phyloP scores from a whole-genome alignment of 2,113 vertebrate species.

The Hippocampus zosterae region DNA sequence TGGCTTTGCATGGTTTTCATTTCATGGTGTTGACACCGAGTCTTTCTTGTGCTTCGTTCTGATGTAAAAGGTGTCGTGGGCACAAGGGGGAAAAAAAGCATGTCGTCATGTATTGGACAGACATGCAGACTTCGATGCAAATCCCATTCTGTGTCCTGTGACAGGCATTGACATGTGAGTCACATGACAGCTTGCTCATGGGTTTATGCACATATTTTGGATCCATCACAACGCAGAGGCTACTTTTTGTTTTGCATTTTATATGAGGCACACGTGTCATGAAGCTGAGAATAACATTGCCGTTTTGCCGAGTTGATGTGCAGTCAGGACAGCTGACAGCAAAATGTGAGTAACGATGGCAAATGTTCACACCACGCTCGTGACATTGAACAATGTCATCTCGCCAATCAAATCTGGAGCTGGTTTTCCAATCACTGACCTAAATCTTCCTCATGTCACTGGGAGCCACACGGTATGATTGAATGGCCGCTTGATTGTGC shows the following conservation, averaged over 20 bases:
- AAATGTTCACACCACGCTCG: conserved; percentile 59
- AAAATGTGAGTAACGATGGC: conserved; percentile 63
- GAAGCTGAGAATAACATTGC: conserved; percentile 64
- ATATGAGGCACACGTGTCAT: conserved; percentile 57
- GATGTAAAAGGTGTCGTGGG: conserved; percentile 9
- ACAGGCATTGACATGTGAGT: conserved; percentile 51
- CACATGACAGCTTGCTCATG: conserved; percentile 40
- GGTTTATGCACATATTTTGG: conserved; percentile 38
- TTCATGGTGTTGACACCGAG: too few species aligned
- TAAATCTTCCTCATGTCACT: conserved; percentile 64
- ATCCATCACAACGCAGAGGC: conserved; percentile 48
- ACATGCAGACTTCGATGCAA: conserved; percentile 58
- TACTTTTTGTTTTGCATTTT: conserved; percentile 53
- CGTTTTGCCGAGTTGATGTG: conserved; percentile 61
- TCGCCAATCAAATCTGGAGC: conserved; percentile 55
- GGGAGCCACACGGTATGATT: conserved; percentile 60
- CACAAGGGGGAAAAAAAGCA: conserved; percentile 33
- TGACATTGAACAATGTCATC: conserved; percentile 72
- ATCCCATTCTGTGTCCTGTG: conserved; percentile 21
- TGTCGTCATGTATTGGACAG: conserved; percentile 41
- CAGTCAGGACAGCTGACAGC: conserved; percentile 64
- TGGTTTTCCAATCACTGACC: conserved; percentile 61
- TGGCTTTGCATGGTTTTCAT: too few species aligned
- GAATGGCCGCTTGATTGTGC: conserved; percentile 48
- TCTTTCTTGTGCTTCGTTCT: conserved; percentile 4